Evolutionary conservation across 2,113 vertebrate species (phyloP), one percentile per base, ranked within the genome.

Genomic region (Emydocephalus ijimae): DNA sequence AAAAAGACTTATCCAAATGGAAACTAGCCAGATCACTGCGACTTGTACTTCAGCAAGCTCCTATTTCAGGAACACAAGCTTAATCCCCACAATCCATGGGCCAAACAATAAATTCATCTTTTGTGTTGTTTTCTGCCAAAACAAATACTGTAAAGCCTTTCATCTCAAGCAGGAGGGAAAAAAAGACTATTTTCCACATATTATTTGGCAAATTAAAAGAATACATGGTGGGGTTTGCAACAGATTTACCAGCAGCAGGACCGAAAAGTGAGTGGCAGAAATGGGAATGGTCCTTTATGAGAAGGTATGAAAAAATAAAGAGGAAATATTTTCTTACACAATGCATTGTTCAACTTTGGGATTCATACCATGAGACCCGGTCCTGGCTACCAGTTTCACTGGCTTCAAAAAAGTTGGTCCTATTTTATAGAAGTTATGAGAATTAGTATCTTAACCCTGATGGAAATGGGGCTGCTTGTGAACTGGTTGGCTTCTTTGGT

Each of bases 91-190:
- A 29, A 20, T 59, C 56, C 14, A 10, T n/a, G 59, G 86, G 85
- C 91, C 91, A 87, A 91, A 23, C 55, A 91, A 85, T 87, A 87
- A 61, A 91, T 87, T 87, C 14, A 91, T 52, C 10, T 87, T 91
- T 91, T 89, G 9, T 87, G 43, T 29, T 20, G 43, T 87, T 87
- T 87, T 50, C 8, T 61, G 54, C 85, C 90, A 91, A 59, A 86
- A 87, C 54, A 59, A 91, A 54, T 43, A 43, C 3, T 81, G 74
- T 43, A 45, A 59, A 50, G n/a, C 20, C 39, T 87, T 91, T 87
- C 24, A 87, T 91, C 55, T 87, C 43, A 64, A 29, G 56, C 55
- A 59, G 26, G 55, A 59, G 55, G 10, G 11, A 52, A 55, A 45
- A 45, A 57, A 59, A 24, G 61, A 87, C 29, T 50, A 52, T 52